phyloP scores from a whole-genome alignment of 2,113 vertebrate genomes.

The Chiloscyllium plagiosum region DNA sequence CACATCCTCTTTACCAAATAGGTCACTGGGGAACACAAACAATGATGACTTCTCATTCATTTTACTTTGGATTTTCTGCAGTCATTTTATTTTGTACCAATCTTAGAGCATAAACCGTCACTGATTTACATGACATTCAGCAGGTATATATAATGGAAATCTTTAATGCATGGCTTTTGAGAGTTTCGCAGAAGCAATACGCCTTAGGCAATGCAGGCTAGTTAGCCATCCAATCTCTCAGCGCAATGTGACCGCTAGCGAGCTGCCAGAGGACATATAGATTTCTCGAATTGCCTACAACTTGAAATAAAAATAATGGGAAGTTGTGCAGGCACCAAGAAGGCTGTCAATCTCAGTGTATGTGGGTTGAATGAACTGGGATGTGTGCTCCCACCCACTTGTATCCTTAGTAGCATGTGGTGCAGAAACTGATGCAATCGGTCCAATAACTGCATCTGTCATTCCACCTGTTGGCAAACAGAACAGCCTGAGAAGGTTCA shows the following conservation, averaged over 20 bases:
- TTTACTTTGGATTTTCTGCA: background rate
- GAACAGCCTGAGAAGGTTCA: background rate
- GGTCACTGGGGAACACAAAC: background rate
- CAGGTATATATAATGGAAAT: background rate
- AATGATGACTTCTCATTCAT: background rate
- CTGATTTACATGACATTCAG: background rate
- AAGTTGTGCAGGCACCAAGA: background rate
- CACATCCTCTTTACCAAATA: background rate
- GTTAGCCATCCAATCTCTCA: background rate
- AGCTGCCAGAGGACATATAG: background rate
- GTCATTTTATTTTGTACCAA: background rate
- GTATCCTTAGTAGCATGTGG: background rate
- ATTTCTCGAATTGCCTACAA: background rate
- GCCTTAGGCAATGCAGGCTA: slow-evolving; percentile 3
- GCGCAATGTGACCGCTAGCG: background rate
- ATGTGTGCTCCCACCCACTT: background rate
- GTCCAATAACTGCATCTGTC: background rate
- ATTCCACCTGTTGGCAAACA: background rate
- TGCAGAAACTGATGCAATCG: background rate
- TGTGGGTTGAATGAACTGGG: background rate
- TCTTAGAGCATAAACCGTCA: background rate
- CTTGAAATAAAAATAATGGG: background rate
- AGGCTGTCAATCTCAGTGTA: background rate
- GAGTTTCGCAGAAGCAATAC: background rate
- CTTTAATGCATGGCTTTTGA: background rate